Conservation (phyloP, 1,140 invertebrate species). For the Caenorhabditis brenneri region DNA sequence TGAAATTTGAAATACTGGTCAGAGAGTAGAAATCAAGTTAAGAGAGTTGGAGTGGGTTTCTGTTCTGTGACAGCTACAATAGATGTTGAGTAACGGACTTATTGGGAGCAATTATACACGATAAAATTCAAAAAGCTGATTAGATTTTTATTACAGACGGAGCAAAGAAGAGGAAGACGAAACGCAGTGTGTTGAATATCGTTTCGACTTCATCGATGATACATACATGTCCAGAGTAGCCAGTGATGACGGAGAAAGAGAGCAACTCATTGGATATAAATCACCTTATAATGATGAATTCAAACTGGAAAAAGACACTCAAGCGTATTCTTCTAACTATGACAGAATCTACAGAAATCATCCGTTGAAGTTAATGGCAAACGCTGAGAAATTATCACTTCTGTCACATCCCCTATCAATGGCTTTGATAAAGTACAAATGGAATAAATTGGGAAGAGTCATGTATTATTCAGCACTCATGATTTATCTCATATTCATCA, state of each 20-base stretch:
- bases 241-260: conserved; percentile 39
- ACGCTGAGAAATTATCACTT: conserved; percentile 70
- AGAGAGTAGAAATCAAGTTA: too few species aligned
- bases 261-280: conserved; percentile 39
- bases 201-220: conserved; percentile 75
- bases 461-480: conserved; percentile 74
- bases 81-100: too few species aligned
- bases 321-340: conserved; percentile 71
- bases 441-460: conserved; percentile 73
- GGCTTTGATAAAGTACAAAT: conserved; percentile 73
- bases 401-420: conserved; percentile 74
- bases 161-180: neutral
- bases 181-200: conserved; percentile 69
- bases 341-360: conserved; percentile 74
- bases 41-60: too few species aligned
- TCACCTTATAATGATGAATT: conserved; percentile 64
- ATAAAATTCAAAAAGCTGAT: too few species aligned
- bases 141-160: conserved; percentile 21
- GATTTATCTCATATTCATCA: conserved; percentile 73
- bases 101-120: too few species aligned
- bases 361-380: conserved; percentile 74
- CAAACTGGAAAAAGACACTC: conserved; percentile 59
- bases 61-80: too few species aligned
- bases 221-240: conserved; percentile 69
- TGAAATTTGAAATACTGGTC: too few species aligned